phyloP scores from a whole-genome alignment of 1,140 invertebrate species.

The Sweltsa coloradensis region DNA sequence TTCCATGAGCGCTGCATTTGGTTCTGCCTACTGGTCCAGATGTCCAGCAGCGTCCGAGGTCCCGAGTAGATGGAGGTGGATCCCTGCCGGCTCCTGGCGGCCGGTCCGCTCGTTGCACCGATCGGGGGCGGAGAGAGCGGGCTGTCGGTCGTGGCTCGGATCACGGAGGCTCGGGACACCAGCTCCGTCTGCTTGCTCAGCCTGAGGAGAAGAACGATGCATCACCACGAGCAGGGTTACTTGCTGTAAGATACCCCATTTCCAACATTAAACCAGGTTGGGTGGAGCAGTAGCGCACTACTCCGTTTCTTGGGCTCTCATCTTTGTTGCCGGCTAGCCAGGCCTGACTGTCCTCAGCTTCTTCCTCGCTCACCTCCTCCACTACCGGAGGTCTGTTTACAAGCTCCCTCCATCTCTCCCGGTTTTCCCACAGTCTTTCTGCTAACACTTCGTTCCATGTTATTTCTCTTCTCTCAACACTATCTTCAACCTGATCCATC shows the following conservation, averaged over 20 bases:
- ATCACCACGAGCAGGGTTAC: background rate
- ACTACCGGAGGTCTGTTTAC: too few relatives aligned
- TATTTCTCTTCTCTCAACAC: too few relatives aligned
- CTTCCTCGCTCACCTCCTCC: too few relatives aligned
- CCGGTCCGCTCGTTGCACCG: slow-evolving; percentile 27
- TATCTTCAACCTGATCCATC: too few relatives aligned
- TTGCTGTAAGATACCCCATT: background rate
- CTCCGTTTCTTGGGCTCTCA: background rate
- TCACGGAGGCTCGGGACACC: slow-evolving; percentile 48
- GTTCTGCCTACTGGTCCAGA: slow-evolving; percentile 36
- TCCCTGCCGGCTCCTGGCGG: slow-evolving; percentile 14
- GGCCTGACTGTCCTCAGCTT: background rate
- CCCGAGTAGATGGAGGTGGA: slow-evolving; percentile 20
- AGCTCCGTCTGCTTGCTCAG: slow-evolving; percentile 1
- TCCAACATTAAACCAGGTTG: background rate
- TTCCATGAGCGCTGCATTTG: slow-evolving; percentile 6
- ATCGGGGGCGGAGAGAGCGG: slow-evolving; percentile 59
- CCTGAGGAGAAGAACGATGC: slow-evolving; percentile 6
- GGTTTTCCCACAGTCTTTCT: too few relatives aligned
- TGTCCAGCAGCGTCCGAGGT: slow-evolving; percentile 48
- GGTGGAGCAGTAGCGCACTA: background rate
- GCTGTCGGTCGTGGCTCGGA: slow-evolving; percentile 67
- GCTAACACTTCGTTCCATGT: too few relatives aligned
- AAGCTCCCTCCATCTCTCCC: too few relatives aligned
- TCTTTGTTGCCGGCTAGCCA: background rate